Evolutionary conservation across 2,888 invertebrate species (phyloP).

Genomic region (Caenorhabditis parvicauda): DNA sequence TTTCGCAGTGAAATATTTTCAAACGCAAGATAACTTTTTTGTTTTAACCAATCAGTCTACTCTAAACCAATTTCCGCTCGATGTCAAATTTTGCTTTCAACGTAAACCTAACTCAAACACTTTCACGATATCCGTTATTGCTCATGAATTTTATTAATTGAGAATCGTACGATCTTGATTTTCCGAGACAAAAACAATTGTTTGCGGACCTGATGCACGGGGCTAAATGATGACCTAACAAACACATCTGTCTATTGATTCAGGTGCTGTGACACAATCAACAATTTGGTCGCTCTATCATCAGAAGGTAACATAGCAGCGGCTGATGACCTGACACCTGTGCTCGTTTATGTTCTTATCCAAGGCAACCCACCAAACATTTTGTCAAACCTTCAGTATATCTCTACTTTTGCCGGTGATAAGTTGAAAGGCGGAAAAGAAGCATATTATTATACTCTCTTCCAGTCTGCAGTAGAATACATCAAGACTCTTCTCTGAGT

Average conservation of each 20-base stretch:
- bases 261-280: conserved; percentile 86
- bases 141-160: no score
- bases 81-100: no score
- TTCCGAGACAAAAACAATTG: no score
- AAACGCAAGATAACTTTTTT: no score
- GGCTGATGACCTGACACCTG: conserved; percentile 89
- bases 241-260: conserved; percentile 58
- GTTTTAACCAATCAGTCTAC: no score
- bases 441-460: conserved; percentile 97
- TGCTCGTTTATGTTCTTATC: conserved; percentile 90
- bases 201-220: no score
- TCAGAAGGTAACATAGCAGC: conserved; percentile 69
- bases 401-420: conserved; percentile 84
- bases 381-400: conserved; percentile 91
- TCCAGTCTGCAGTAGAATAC: conserved; percentile 91
- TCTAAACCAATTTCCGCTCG: no score
- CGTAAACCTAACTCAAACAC: no score
- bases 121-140: no score
- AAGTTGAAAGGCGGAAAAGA: conserved; percentile 74
- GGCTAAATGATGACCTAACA: conserved; percentile 39
- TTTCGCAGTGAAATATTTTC: background rate
- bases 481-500: conserved; percentile 72
- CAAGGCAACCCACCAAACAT: conserved; percentile 88
- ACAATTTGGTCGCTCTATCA: conserved; percentile 85
- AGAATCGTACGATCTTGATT: no score